These are phyloP conservation scores for Microtus ochrogaster DNA, from an alignment of 2,113 vertebrate genomes.

Conservation along the genomic window DNA sequence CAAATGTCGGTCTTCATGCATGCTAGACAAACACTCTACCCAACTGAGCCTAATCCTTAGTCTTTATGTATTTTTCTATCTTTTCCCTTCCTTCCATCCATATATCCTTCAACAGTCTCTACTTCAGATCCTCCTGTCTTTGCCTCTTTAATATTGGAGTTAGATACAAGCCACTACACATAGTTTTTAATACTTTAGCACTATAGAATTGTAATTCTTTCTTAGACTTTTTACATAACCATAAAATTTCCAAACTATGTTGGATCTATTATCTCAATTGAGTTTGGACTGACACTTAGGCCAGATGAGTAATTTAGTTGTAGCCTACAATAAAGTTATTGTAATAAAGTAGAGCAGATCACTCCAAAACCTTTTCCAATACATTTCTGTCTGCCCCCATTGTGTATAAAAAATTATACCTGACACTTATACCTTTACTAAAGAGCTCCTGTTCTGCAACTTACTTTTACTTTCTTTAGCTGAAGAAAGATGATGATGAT, in stretches of 20 bases:
- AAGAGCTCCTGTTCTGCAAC: neutral
- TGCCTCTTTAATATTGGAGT: neutral
- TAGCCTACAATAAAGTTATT: slow-evolving; percentile 32
- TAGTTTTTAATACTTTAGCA: slow-evolving; percentile 13
- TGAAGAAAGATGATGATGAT: slow-evolving; percentile 24
- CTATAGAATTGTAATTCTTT: slow-evolving; percentile 5
- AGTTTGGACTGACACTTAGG: neutral
- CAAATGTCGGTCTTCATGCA: neutral
- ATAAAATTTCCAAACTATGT: slow-evolving; percentile 31
- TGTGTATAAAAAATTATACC: neutral
- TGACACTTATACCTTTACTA: slow-evolving; percentile 4
- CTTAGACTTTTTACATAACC: slow-evolving; percentile 20
- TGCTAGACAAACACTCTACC: neutral
- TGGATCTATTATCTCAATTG: slow-evolving; percentile 6
- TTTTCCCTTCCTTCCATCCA: neutral
- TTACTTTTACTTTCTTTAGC: slow-evolving; percentile 41
- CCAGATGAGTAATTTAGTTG: neutral
- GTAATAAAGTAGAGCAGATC: slow-evolving; percentile 33
- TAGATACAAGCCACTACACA: neutral
- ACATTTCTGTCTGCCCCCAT: slow-evolving; percentile 19
- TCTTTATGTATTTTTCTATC: neutral
- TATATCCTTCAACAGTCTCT: neutral
- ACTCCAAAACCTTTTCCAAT: slow-evolving; percentile 43
- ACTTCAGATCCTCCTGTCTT: neutral
- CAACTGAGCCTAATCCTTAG: neutral